Conservation (phyloP, 2,113 vertebrate species). For the Hippoglossus stenolepis region DNA sequence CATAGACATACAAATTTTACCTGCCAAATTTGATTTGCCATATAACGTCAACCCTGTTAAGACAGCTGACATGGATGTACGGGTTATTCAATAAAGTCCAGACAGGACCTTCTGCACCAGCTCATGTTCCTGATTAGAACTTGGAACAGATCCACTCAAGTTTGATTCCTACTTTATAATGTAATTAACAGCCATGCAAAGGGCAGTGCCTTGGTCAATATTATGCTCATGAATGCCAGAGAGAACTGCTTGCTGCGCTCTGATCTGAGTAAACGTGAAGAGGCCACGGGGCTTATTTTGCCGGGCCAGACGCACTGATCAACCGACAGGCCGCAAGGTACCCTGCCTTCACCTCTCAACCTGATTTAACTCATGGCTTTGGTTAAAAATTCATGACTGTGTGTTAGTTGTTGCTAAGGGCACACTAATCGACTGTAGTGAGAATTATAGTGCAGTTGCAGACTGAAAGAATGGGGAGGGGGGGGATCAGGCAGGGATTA, state of each 20-base stretch:
- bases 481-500: constrained; percentile 9
- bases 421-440: constrained; percentile 73
- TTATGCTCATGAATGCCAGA: constrained; percentile 39
- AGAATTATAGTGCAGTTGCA: constrained; percentile 70
- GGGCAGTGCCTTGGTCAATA: constrained; percentile 54
- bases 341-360: constrained; percentile 60
- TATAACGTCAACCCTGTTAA: constrained; percentile 18
- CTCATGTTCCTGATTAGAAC: constrained; percentile 58
- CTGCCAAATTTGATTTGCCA: constrained; percentile 33
- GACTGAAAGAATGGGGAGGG: constrained; percentile 28
- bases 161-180: constrained; percentile 58
- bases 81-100: constrained; percentile 46
- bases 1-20: background rate
- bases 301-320: constrained; percentile 54
- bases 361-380: constrained; percentile 75
- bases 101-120: constrained; percentile 40
- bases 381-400: constrained; percentile 78
- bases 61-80: constrained; percentile 31
- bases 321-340: constrained; percentile 55
- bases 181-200: constrained; percentile 60
- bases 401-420: constrained; percentile 76
- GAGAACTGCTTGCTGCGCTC: constrained; percentile 25
- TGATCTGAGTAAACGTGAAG: constrained; percentile 59
- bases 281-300: constrained; percentile 56
- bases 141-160: constrained; percentile 43